Conservation (phyloP, 2,888 invertebrate species). For the Sphaerophoria taeniata region DNA sequence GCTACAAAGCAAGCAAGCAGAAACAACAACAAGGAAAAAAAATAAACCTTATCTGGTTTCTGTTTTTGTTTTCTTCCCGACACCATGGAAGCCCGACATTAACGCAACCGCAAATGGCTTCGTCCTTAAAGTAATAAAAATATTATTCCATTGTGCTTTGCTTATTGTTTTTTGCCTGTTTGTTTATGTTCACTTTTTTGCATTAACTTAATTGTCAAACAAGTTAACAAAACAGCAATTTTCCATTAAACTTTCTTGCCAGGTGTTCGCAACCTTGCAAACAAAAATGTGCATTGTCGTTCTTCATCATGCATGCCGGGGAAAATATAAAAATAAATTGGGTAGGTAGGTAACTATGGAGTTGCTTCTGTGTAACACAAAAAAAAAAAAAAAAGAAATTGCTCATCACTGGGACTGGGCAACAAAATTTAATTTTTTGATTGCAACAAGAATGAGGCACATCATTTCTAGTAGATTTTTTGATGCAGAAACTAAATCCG, state of each 20-base stretch:
- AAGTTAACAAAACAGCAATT: slow-evolving; percentile 56
- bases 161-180: background rate
- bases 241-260: too few relatives aligned
- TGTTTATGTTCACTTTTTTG: slow-evolving; percentile 25
- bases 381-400: slow-evolving; percentile 8
- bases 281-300: slow-evolving; percentile 52
- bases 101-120: background rate
- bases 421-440: too few relatives aligned
- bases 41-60: background rate
- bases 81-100: background rate
- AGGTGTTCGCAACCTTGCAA: slow-evolving; percentile 25
- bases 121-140: slow-evolving; percentile 25
- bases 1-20: background rate
- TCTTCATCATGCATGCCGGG: slow-evolving; percentile 23
- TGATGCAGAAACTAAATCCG: too few relatives aligned
- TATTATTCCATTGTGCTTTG: background rate
- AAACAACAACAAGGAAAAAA: background rate
- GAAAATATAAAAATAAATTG: slow-evolving; percentile 1
- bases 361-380: background rate
- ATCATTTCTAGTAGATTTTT: too few relatives aligned
- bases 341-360: background rate
- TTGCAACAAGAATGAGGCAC: too few relatives aligned
- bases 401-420: too few relatives aligned
- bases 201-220: slow-evolving; percentile 48
- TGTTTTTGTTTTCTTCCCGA: background rate